A percentile compares a stretch with the other conserved stretches of the same genome.
phyloP scores from a whole-genome alignment of 2,797 vertebrate species.

The Ispidina lecontei region DNA sequence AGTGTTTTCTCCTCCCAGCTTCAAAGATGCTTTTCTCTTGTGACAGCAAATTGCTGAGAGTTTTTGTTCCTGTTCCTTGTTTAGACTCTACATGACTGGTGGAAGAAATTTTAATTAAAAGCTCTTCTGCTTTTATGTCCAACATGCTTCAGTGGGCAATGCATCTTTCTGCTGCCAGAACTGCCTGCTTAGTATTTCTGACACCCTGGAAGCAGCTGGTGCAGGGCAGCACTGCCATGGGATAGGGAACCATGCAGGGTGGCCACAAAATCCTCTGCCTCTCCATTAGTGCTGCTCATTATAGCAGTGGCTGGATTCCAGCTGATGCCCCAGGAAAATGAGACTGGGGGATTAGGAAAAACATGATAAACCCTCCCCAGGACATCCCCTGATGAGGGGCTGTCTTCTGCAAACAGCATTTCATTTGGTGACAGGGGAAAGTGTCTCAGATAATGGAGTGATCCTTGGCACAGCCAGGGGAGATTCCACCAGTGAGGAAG shows the following conservation, averaged over 20 bases:
- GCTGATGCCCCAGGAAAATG: neutral
- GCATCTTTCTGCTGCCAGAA: neutral
- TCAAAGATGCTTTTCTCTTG: neutral
- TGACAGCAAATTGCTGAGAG: neutral
- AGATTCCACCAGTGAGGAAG: accelerated
- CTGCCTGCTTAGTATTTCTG: conserved; percentile 14
- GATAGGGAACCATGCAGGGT: neutral
- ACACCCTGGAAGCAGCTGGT: conserved; percentile 5
- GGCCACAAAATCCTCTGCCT: neutral
- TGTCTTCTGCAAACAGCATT: accelerated
- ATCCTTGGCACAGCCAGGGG: neutral
- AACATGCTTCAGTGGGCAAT: neutral
- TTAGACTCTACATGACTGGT: neutral
- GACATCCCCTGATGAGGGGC: accelerated
- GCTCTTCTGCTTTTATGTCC: conserved; percentile 43
- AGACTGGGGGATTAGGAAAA: neutral
- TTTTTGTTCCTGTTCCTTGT: neutral
- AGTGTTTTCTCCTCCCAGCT: neutral
- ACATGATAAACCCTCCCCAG: neutral
- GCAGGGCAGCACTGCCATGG: neutral
- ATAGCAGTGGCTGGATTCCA: neutral
- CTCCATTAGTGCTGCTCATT: neutral
- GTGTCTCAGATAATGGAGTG: accelerated
- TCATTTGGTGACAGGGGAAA: accelerated
- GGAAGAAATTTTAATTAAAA: conserved; percentile 43